Evolutionary conservation across 2,113 vertebrate genomes (phyloP), one percentile per base, ranked within the genome.

Genomic region (Menura novaehollandiae): DNA sequence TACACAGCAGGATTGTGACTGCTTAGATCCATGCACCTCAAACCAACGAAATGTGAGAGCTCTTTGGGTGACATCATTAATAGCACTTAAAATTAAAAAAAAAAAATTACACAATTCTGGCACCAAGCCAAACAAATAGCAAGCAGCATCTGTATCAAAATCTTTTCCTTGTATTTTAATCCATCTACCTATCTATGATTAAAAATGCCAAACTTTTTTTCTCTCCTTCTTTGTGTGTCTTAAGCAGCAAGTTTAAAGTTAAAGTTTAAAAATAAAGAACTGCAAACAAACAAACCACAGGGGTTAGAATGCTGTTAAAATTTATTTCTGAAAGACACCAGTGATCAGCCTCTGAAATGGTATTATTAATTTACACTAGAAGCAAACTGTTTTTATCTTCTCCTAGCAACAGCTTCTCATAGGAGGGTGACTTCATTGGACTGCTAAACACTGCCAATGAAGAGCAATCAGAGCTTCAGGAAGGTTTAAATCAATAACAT

Each of bases 401-500:
- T 77, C 60, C 46, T 85, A 89, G 78, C 47, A 92, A 94, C 43
- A 1, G 82, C 51, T 85, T 92, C 51, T 89, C 60, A 49, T 41
- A 85, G n/a, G 60, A 89, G 90, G 72, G 69, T 85, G 73, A 56
- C 52, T 91, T 84, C 46, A 73, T 2, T 79, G 64, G 58, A 77
- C 44, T 86, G 84, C 62, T 81, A 58, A 90, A 90, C 21, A 53
- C 3, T 7, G 58, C 39, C 47, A 58, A 10, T 23, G 39, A 86
- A 94, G 71, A 88, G 39, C 69, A 73, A 78, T 55, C 46, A 53
- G 35, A 89, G 58, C 22, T 69, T 85, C 27, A 37, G n/a, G 83
- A 89, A 96, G 39, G 35, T 87, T 92, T 89, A 59, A 91, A 97
- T 72, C 68, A 87, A 88, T 33, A 93, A 15, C 81, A 78, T 11